A percentile compares a stretch with the other conserved stretches of the same genome.
Conservation (phyloP, 2,888 invertebrate genomes). For the Oxystoma pomonae region DNA sequence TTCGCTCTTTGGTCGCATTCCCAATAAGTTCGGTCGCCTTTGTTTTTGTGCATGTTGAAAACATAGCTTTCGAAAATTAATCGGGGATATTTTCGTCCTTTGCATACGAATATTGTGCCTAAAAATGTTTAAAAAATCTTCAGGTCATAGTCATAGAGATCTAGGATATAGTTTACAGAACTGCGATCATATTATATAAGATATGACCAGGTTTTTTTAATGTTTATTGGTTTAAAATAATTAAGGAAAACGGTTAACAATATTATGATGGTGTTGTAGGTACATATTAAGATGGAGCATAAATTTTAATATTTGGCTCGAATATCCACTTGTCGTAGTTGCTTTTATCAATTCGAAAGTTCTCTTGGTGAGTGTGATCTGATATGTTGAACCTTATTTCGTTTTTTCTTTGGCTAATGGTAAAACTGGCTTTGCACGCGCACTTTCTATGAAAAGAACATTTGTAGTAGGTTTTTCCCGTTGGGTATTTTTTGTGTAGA, state of each 20-base stretch:
- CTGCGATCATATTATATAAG: no score
- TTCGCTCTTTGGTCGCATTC: neutral
- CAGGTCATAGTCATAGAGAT: no score
- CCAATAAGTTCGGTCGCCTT: neutral
- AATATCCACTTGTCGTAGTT: neutral
- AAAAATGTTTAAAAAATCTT: neutral
- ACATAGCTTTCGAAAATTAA: neutral
- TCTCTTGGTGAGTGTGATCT: neutral
- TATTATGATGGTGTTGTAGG: no score
- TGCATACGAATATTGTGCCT: neutral
- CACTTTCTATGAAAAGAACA: neutral
- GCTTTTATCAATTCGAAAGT: neutral
- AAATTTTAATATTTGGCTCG: no score
- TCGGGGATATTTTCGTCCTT: neutral
- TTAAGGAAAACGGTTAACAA: no score
- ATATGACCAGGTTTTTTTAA: no score
- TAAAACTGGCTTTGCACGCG: neutral
- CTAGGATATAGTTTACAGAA: no score
- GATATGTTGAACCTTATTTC: neutral
- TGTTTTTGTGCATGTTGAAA: neutral
- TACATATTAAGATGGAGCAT: no score
- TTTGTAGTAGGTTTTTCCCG: neutral
- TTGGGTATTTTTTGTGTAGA: neutral
- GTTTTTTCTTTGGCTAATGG: neutral
- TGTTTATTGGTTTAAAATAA: no score